Percentiles rank a stretch among this genome's conserved stretches.
These are phyloP conservation scores for Drusus annulatus DNA, from an alignment of 1,140 invertebrate species.

Conservation along the genomic window DNA sequence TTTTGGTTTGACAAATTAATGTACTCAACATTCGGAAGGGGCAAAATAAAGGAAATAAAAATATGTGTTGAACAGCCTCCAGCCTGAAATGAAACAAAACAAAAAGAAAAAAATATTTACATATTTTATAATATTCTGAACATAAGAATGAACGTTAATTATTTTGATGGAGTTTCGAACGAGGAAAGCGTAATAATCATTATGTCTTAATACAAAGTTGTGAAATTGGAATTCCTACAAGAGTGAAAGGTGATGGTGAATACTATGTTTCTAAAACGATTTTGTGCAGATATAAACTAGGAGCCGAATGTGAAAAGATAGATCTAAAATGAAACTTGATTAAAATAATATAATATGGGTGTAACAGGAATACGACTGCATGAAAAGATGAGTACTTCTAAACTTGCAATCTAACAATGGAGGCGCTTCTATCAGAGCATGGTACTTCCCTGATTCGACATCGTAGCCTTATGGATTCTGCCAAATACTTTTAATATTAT, in stretches of 20 bases:
- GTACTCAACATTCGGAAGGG: neutral
- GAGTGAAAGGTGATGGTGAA: neutral
- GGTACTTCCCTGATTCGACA: no score
- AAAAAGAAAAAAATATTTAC: slow-evolving; percentile 36
- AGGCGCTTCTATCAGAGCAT: no score
- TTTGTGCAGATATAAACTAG: slow-evolving; percentile 1
- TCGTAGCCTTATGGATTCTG: no score
- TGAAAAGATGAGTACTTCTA: no score
- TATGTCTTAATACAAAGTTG: neutral
- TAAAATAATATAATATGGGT: slow-evolving; percentile 3
- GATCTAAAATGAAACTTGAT: slow-evolving; percentile 4
- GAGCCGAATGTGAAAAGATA: slow-evolving; percentile 7
- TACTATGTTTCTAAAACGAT: slow-evolving; percentile 1
- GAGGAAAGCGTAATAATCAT: slow-evolving; percentile 41
- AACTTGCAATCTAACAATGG: no score
- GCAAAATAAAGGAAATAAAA: slow-evolving; percentile 34
- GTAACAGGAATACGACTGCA: neutral
- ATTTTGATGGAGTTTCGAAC: neutral
- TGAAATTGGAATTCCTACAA: neutral
- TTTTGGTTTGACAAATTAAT: neutral
- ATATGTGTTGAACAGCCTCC: slow-evolving; percentile 41
- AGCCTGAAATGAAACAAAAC: slow-evolving; percentile 31
- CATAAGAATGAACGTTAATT: neutral
- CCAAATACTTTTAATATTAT: no score
- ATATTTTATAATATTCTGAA: neutral